Conservation (phyloP, 2,888 invertebrate species). For the Macaria liturata region DNA sequence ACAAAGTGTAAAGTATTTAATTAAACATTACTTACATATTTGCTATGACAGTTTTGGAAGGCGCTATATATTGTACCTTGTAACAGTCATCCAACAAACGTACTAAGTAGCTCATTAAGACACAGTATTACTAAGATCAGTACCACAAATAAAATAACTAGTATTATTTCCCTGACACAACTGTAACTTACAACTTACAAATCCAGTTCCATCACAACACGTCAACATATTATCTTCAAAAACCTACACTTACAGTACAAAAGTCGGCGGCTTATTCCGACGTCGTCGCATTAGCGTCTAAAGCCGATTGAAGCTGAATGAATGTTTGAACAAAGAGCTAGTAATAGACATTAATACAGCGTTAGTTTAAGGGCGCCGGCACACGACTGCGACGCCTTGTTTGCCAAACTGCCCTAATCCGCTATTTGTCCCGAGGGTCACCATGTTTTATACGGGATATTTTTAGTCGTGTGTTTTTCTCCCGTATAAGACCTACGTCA, state of each 20-base stretch:
- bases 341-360: constrained; percentile 81
- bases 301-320: constrained; percentile 62
- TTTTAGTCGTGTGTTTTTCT: too few relatives aligned
- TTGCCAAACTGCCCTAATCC: constrained; percentile 84
- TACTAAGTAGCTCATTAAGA: too few relatives aligned
- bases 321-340: constrained; percentile 71
- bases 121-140: too few relatives aligned
- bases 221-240: constrained; percentile 9
- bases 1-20: too few relatives aligned
- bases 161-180: too few relatives aligned
- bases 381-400: constrained; percentile 79
- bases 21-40: too few relatives aligned
- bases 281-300: constrained; percentile 53
- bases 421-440: constrained; percentile 70
- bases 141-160: too few relatives aligned
- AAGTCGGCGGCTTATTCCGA: constrained; percentile 59
- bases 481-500: too few relatives aligned
- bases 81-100: too few relatives aligned
- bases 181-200: background rate
- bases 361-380: constrained; percentile 74
- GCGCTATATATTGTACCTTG: too few relatives aligned
- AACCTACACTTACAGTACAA: constrained; percentile 39
- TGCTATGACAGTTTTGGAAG: too few relatives aligned
- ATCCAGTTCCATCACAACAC: constrained; percentile 15
- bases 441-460: constrained; percentile 35